Evolutionary conservation across 2,113 vertebrate genomes (phyloP).

Genomic region (Heliornis fulica): DNA sequence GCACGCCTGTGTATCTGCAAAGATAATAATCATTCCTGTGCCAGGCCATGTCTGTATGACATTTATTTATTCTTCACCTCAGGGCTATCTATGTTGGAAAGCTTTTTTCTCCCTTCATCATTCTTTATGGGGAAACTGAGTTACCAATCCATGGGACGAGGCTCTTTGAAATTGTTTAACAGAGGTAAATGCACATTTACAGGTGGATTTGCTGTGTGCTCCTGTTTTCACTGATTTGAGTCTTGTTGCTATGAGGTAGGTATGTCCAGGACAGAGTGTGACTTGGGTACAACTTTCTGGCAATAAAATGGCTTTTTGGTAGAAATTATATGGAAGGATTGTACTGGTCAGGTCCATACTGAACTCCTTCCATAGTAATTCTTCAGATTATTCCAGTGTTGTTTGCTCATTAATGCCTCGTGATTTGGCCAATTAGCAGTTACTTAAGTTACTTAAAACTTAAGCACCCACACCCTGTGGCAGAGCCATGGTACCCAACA

Average conservation of each 20-base stretch:
- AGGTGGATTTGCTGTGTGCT: background rate
- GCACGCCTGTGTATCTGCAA: background rate
- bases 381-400: background rate
- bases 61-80: conserved; percentile 13
- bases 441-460: background rate
- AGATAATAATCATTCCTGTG: background rate
- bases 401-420: background rate
- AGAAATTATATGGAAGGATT: background rate
- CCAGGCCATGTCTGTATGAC: background rate
- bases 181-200: background rate
- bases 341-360: background rate
- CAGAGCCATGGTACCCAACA: background rate
- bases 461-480: background rate
- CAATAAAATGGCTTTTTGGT: background rate
- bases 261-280: background rate
- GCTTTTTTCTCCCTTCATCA: background rate
- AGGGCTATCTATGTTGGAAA: background rate
- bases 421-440: background rate
- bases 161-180: background rate
- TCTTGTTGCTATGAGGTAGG: background rate
- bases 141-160: accelerated
- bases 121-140: background rate
- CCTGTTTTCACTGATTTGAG: background rate
- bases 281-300: background rate
- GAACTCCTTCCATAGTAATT: background rate